phyloP scores from a whole-genome alignment of 2,113 vertebrate species.

The Alouatta palliata region DNA sequence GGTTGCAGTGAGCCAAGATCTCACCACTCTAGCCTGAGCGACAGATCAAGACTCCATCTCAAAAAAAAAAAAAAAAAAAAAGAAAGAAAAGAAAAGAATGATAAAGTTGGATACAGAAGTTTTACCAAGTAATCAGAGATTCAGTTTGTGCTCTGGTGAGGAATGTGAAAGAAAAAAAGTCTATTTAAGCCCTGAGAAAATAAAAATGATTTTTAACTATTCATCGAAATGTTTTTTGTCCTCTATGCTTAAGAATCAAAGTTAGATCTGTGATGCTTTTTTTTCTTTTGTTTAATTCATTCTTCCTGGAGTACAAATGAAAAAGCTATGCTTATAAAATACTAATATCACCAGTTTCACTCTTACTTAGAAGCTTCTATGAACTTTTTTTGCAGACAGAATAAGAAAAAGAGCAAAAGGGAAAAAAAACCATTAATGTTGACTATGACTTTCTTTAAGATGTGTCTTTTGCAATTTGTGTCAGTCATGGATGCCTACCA shows the following conservation, averaged over 20 bases:
- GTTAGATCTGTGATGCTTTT: background rate
- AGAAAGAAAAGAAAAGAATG: background rate
- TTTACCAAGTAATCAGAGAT: background rate
- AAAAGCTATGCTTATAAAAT: background rate
- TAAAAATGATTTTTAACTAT: background rate
- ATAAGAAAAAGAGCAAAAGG: background rate
- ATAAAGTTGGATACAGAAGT: background rate
- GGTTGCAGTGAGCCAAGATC: too few relatives aligned
- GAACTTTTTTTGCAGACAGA: background rate
- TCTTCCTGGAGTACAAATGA: background rate
- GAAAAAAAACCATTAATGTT: background rate
- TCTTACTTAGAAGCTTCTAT: background rate
- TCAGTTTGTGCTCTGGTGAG: background rate
- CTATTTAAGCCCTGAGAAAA: background rate
- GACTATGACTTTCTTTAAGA: background rate
- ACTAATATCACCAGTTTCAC: background rate
- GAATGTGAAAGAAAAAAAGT: background rate
- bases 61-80: background rate
- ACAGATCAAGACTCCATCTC: too few relatives aligned
- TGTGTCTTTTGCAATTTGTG: background rate
- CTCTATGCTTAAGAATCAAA: background rate
- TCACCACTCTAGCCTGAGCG: too few relatives aligned
- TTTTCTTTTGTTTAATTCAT: background rate
- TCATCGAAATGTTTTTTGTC: background rate
- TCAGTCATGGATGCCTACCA: background rate